These are phyloP conservation scores for Lathronympha strigana DNA, from an alignment of 2,888 invertebrate genomes.

Conservation along the genomic window DNA sequence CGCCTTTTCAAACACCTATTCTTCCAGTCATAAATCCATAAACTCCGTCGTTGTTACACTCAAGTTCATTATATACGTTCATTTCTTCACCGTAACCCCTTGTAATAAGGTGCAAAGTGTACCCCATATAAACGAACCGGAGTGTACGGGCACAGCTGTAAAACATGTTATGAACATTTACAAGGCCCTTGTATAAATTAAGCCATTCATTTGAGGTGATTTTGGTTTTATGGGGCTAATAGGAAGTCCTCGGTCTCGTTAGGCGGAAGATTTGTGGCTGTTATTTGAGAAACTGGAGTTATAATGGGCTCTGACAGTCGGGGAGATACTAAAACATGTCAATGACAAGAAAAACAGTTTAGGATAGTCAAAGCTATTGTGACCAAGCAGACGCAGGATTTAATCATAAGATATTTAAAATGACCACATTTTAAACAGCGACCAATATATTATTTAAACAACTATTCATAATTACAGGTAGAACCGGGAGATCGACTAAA, in stretches of 20 bases:
- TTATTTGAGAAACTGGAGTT: slow-evolving; percentile 1
- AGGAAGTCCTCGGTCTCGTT: slow-evolving; percentile 26
- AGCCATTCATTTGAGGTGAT: slow-evolving; percentile 33
- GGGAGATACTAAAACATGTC: slow-evolving; percentile 12
- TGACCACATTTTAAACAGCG: no score
- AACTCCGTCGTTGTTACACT: slow-evolving; percentile 31
- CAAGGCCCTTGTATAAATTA: slow-evolving; percentile 34
- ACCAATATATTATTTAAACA: no score
- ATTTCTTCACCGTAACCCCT: no score
- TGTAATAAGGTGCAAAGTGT: no score
- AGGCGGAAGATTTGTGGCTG: slow-evolving; percentile 24
- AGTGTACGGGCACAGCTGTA: slow-evolving; percentile 24
- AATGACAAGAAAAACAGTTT: background rate
- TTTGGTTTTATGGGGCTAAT: slow-evolving; percentile 33
- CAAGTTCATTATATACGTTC: no score
- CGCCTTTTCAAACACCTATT: slow-evolving; percentile 16
- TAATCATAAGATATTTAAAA: background rate
- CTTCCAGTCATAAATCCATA: slow-evolving; percentile 28
- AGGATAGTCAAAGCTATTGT: no score
- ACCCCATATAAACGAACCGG: no score
- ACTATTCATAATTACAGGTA: no score
- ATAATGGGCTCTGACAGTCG: slow-evolving; percentile 39
- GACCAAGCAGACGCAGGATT: background rate
- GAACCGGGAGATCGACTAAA: no score
- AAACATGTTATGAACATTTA: slow-evolving; percentile 36